Evolutionary conservation across 1,140 invertebrate genomes (phyloP), one percentile per base, ranked within the genome.

Genomic region (Drosophila nannoptera): DNA sequence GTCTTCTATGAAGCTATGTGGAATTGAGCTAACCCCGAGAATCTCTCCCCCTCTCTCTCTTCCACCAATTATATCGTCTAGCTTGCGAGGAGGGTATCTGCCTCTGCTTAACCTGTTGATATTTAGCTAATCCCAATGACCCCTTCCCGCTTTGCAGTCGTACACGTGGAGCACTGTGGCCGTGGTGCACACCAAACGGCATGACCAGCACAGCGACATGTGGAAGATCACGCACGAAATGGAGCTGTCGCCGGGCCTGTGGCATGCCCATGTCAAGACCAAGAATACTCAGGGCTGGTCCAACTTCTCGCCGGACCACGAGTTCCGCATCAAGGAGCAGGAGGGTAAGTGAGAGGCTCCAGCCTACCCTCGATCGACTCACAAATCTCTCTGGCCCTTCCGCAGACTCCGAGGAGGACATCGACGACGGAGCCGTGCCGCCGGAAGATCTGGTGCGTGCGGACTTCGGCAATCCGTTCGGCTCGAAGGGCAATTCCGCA

Each of bases 151-250:
- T 38, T 46, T 48, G 8, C 46, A 89, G 88, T 77, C 88, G 0
- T 76, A 77, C n/a, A 76, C 73, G n/a, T 89, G 88, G 88, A 87
- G 75, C 64, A 88, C 87, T 0, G 88, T 88, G 0, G 71, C 77
- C 0, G 69, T 89, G 32, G 63, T 89, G 22, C 72, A 87, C 12
- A 88, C 88, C n/a, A 71, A 86, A 14, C 88, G 77, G 16, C 88
- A 89, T 33, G 69, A 73, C 14, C 74, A 86, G 49, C 69, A 77
- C 8, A 76, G 63, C 4, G 75, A 70, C 69, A 80, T 88, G 56
- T 89, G 88, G 88, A 89, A 89, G 75, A 75, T 89, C 11, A 87
- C 77, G 29, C 88, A 89, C 49, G 73, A 89, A 54, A 83, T 89
- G 67, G 87, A 89, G 48, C 53, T 89, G 55, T 56, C 73, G 7